These are phyloP conservation scores for Pipra filicauda DNA, from an alignment of 2,113 vertebrate genomes.

Conservation along the genomic window DNA sequence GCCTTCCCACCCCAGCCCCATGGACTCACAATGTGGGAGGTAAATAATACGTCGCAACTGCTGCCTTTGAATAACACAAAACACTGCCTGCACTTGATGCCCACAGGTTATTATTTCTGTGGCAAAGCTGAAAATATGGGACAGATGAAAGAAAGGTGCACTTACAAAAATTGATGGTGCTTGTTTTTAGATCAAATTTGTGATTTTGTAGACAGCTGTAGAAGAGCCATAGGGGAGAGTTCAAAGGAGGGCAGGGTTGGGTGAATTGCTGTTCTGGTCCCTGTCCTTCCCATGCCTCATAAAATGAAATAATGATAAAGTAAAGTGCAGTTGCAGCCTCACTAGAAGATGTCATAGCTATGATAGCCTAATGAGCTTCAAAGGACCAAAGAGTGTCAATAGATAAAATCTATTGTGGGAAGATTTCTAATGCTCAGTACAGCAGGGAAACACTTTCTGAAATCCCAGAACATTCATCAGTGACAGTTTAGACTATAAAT, in stretches of 20 bases:
- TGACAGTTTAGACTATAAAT: conserved; percentile 19
- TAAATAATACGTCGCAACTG: background rate
- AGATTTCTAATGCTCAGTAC: conserved; percentile 18
- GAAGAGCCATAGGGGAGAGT: background rate
- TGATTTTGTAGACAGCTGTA: background rate
- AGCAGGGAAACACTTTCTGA: conserved; percentile 29
- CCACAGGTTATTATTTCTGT: background rate
- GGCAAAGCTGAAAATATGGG: background rate
- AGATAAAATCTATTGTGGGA: conserved; percentile 21
- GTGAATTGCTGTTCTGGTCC: background rate
- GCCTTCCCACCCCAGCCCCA: background rate
- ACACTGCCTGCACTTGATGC: background rate
- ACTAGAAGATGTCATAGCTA: background rate
- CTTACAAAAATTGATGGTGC: background rate
- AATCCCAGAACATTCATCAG: background rate
- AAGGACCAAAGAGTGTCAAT: conserved; percentile 33
- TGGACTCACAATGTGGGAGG: background rate
- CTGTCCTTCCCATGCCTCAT: background rate
- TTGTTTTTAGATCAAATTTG: background rate
- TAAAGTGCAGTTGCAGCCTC: background rate
- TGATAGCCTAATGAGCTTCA: conserved; percentile 33
- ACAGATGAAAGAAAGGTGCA: background rate
- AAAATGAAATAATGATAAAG: conserved; percentile 23
- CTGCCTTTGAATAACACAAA: background rate
- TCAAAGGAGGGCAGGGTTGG: background rate